Evolutionary conservation across 2,888 invertebrate species (phyloP).

Genomic region (Eurytoma californica): DNA sequence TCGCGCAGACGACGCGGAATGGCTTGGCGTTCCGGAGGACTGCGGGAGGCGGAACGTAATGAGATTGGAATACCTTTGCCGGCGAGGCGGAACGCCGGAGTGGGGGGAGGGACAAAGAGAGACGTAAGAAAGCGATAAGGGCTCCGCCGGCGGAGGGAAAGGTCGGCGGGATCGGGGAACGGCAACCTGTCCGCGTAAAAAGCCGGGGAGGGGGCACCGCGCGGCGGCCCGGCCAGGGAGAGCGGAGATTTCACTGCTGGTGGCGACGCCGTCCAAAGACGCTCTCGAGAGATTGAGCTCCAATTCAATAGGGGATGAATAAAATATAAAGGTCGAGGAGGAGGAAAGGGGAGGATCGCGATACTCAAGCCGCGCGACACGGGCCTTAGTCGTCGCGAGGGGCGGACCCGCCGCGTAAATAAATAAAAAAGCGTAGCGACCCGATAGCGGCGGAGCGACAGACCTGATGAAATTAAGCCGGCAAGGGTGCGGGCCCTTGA

Average conservation of each 20-base stretch:
- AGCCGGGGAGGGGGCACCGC: conserved; percentile 21
- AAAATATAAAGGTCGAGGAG: conserved; percentile 71
- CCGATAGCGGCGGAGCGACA: background rate
- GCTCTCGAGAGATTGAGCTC: conserved; percentile 73
- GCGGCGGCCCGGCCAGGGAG: conserved; percentile 27
- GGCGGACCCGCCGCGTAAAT: conserved; percentile 66
- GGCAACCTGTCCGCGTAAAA: conserved; percentile 31
- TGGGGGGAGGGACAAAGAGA: conserved; percentile 40
- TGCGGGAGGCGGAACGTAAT: conserved; percentile 61
- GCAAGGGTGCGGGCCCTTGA: conserved; percentile 3
- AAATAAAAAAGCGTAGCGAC: conserved; percentile 67
- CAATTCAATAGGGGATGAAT: conserved; percentile 75
- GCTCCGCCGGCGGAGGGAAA: conserved; percentile 46
- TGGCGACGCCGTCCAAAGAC: conserved; percentile 64
- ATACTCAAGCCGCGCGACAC: background rate
- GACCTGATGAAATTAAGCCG: conserved; percentile 33
- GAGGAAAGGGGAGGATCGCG: conserved; percentile 1
- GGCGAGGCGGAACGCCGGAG: conserved; percentile 36
- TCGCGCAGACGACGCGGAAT: conserved; percentile 35
- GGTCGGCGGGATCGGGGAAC: conserved; percentile 36
- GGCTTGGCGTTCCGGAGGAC: conserved; percentile 30
- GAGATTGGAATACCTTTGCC: conserved; percentile 66
- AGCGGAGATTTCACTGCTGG: conserved; percentile 44
- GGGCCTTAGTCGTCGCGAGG: conserved; percentile 50
- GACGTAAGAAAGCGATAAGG: conserved; percentile 50